Conservation (phyloP, 2,113 vertebrate genomes). For the Myiopsitta monachus region DNA sequence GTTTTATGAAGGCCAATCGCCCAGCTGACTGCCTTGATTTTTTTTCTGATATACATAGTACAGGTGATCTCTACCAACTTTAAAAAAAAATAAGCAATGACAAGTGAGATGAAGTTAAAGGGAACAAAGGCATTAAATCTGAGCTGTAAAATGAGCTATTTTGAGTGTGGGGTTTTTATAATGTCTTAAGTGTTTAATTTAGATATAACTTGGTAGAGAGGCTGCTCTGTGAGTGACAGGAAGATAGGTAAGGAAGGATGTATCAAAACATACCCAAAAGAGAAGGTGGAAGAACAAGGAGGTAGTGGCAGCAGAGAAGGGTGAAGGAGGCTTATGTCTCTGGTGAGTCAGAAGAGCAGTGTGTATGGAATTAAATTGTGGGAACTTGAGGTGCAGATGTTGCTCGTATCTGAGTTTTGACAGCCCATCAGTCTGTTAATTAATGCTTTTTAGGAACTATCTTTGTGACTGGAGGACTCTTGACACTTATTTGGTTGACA, state of each 20-base stretch:
- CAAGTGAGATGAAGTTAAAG: neutral
- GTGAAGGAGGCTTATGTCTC: neutral
- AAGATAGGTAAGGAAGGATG: neutral
- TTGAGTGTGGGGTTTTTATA: fast-evolving
- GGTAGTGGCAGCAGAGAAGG: neutral
- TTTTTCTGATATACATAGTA: neutral
- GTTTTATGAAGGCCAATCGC: neutral
- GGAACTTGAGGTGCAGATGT: neutral
- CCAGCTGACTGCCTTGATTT: neutral
- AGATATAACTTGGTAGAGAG: neutral
- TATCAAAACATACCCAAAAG: neutral
- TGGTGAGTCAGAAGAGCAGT: neutral
- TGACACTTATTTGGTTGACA: neutral
- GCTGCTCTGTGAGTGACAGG: neutral
- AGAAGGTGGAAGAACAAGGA: neutral
- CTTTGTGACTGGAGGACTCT: neutral
- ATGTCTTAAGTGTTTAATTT: neutral
- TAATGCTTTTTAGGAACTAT: neutral
- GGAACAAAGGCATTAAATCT: neutral
- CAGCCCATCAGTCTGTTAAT: neutral
- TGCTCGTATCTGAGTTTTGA: neutral
- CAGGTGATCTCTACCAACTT: neutral
- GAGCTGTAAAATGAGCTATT: neutral
- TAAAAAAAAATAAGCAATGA: neutral
- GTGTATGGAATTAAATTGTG: neutral